A percentile compares a stretch with the other conserved stretches of the same genome.
Conservation (phyloP, 2,113 vertebrate genomes). For the Brachirus orientalis region DNA sequence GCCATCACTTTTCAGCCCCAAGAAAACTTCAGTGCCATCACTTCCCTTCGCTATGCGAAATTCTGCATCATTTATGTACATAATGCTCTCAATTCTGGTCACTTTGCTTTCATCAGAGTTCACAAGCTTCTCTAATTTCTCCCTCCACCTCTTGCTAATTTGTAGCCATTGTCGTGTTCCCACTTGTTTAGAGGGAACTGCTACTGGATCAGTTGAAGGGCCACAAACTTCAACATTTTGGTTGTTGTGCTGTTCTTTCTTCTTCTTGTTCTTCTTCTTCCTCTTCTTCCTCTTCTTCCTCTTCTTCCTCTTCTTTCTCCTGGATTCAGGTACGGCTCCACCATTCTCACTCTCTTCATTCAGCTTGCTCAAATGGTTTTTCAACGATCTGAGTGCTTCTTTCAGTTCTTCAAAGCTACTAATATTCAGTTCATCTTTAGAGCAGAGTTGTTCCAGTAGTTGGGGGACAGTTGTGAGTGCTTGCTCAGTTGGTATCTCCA, state of each 20-base stretch:
- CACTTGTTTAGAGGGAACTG: not conserved
- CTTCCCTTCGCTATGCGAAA: slow-evolving; percentile 59
- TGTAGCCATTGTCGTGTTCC: slow-evolving; percentile 13
- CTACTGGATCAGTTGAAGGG: not conserved
- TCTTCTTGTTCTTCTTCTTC: no score
- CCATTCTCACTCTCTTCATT: no score
- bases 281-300: slow-evolving; percentile 33
- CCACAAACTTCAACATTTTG: not conserved
- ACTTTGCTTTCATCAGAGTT: not conserved
- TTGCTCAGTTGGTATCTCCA: slow-evolving; percentile 38
- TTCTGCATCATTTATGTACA: slow-evolving; percentile 32
- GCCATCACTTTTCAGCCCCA: slow-evolving; percentile 64
- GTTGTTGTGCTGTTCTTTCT: slow-evolving; percentile 4
- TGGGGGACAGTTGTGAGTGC: not conserved
- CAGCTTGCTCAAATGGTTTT: no score
- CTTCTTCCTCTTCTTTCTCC: slow-evolving; percentile 1
- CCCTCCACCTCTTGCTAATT: slow-evolving; percentile 46
- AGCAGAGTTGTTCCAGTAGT: slow-evolving; percentile 38
- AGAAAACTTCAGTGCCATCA: slow-evolving; percentile 64
- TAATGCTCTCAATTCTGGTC: slow-evolving; percentile 12
- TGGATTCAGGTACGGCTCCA: not conserved
- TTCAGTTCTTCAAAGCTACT: slow-evolving; percentile 49
- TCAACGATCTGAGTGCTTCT: slow-evolving; percentile 8
- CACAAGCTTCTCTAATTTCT: slow-evolving; percentile 20
- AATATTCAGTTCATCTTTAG: accelerated